Conservation (phyloP, 37 sponge, comb jelly and placozoan genomes). For the Chondrilla cf. caribensis region DNA sequence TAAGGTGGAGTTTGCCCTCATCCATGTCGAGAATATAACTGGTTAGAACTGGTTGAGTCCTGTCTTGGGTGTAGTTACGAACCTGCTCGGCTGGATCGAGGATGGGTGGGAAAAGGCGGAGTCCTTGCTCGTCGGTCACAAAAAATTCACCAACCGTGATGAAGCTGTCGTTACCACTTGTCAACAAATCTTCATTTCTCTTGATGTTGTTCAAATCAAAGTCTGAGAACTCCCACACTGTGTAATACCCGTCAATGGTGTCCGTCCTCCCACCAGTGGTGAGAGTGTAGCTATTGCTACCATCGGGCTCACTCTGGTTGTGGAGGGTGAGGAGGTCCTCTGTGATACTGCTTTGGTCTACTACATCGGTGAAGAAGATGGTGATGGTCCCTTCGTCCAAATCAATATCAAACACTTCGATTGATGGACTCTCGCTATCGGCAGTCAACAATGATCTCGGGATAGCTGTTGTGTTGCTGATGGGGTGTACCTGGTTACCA, state of each 20-base stretch:
- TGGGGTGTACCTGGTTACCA: constrained; percentile 48
- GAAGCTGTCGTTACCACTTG: constrained; percentile 51
- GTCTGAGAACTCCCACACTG: constrained; percentile 47
- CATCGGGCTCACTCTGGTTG: constrained; percentile 21
- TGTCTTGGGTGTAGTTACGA: constrained; percentile 69
- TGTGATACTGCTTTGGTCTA: constrained; percentile 36
- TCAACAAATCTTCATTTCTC: constrained; percentile 66
- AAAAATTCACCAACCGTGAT: constrained; percentile 41
- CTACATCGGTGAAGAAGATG: constrained; percentile 73
- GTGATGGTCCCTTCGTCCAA: constrained; percentile 74
- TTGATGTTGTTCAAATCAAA: constrained; percentile 80
- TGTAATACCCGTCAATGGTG: constrained; percentile 56
- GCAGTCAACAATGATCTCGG: constrained; percentile 2
- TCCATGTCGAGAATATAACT: constrained; percentile 77
- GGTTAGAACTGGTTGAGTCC: constrained; percentile 54
- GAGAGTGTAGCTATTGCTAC: constrained; percentile 54
- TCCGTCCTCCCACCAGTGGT: constrained; percentile 52
- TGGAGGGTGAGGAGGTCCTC: constrained; percentile 52
- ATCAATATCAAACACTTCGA: constrained; percentile 71
- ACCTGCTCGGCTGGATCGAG: constrained; percentile 48
- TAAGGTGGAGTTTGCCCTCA: constrained; percentile 56
- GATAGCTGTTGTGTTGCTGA: constrained; percentile 28
- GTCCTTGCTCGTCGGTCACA: constrained; percentile 57
- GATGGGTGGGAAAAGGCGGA: constrained; percentile 15
- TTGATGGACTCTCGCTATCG: constrained; percentile 36